Base-by-base conservation (phyloP, 2,888 invertebrate species). In the Lasioglossum villosulum region DNA sequence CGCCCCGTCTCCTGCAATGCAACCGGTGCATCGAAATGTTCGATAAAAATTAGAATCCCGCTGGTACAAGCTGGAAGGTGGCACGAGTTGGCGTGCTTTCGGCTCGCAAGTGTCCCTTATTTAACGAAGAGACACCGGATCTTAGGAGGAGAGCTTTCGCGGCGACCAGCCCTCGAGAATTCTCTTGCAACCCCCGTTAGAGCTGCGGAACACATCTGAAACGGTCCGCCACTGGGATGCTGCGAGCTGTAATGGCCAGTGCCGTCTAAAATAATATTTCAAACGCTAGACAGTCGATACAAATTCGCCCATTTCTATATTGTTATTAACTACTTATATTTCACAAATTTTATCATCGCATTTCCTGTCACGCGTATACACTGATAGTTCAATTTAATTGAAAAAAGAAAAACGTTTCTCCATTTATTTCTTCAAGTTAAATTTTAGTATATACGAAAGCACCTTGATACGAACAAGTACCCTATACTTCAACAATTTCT, bases 181-280 rank as follows among this genome's bases (percentile, higher is more conserved):
- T 86, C 80, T 73, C 80, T 78, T 42, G 45, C 76, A 82, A 68
- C 82, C 81, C 80, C 77, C n/a, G 23, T 77, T 68, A 63, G 10
- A 72, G 52, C 52, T 42, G 63, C n/a, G 34, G 76, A 82, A 82
- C 81, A 83, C 68, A 86, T 82, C 89, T 83, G 56, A 63, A 82
- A 80, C 82, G 81, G 83, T 87, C 86, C 90, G 86, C 86, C 90
- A 86, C 86, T 87, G 90, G 82, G 90, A 90, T 86, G 86, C 90
- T 83, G 89, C 66, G 30, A 34, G 66, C 66, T 8, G 30, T 30
- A 14, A 34, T 66, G 30, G 66, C 66, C 66, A 34, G 30, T 34
- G 66, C 34, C 66, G 66, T 30, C 59, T 59, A 27, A 59, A 30
- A 59, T 27, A 59, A 59, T 59, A 59, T 59, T 27, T 30, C 59